Conservation (phyloP, 1,140 invertebrate genomes). For the Zaprionus taronus region DNA sequence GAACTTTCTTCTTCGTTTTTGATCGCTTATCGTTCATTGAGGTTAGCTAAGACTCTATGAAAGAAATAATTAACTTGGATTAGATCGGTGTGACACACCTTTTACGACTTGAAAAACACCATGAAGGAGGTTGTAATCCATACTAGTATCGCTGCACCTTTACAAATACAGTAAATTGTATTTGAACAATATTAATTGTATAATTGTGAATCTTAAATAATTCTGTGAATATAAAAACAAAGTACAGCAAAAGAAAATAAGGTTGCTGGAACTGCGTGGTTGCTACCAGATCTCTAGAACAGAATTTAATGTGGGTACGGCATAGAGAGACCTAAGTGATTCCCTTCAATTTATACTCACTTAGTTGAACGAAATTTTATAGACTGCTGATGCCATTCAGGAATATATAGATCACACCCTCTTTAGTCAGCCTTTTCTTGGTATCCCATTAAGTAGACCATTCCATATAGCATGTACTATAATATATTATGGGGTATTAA, state of each 20-base stretch:
- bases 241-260: accelerated
- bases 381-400: no score
- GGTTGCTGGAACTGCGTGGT: not conserved
- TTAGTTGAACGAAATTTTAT: no score
- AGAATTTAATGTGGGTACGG: not conserved
- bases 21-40: conserved; percentile 23
- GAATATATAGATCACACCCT: no score
- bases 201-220: accelerated
- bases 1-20: conserved; percentile 17
- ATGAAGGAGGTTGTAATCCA: no score
- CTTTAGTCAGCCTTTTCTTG: not conserved
- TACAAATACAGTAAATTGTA: not conserved
- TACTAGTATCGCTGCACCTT: no score
- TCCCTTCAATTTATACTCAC: no score
- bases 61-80: not conserved
- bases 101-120: not conserved
- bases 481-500: conserved; percentile 1
- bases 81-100: not conserved
- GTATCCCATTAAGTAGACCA: not conserved
- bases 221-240: no score
- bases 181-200: no score
- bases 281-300: not conserved
- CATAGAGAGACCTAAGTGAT: not conserved
- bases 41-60: not conserved
- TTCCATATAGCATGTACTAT: not conserved